Evolutionary conservation across 2,113 vertebrate species (phyloP).

Genomic region (Caloenas nicobarica): DNA sequence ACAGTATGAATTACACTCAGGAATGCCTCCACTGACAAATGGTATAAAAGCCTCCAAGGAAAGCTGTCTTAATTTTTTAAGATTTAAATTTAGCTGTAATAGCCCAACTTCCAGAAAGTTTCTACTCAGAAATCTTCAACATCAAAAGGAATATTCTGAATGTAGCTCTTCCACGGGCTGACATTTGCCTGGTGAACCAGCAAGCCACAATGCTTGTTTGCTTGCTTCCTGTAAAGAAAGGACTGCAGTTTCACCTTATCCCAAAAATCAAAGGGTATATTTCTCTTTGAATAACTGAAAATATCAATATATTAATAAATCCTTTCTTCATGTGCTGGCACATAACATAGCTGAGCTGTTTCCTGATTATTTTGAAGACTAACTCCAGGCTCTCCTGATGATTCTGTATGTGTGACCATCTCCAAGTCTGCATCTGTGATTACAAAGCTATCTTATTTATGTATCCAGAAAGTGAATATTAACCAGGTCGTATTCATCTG

Average conservation of each 20-base stretch:
- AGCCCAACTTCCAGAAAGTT: neutral
- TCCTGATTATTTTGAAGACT: neutral
- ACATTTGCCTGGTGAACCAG: neutral
- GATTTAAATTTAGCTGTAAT: neutral
- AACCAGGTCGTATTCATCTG: neutral
- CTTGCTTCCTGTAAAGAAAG: neutral
- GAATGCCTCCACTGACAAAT: neutral
- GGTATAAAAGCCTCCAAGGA: neutral
- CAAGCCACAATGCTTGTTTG: neutral
- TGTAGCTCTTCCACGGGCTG: neutral
- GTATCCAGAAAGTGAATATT: neutral
- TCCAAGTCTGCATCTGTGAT: neutral
- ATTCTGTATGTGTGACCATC: neutral
- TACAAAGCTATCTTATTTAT: neutral
- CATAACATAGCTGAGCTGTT: neutral
- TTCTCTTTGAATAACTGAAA: neutral
- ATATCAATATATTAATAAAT: neutral
- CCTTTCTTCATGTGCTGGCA: neutral
- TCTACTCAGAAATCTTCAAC: neutral
- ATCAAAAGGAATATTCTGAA: neutral
- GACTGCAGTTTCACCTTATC: neutral
- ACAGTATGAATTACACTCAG: neutral
- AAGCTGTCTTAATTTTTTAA: neutral
- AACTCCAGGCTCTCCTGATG: neutral
- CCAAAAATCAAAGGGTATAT: neutral